Conservation (phyloP, 30 jellyfish, hydroid and myxozoan genomes). For the Chrysaora quinquecirrha region DNA sequence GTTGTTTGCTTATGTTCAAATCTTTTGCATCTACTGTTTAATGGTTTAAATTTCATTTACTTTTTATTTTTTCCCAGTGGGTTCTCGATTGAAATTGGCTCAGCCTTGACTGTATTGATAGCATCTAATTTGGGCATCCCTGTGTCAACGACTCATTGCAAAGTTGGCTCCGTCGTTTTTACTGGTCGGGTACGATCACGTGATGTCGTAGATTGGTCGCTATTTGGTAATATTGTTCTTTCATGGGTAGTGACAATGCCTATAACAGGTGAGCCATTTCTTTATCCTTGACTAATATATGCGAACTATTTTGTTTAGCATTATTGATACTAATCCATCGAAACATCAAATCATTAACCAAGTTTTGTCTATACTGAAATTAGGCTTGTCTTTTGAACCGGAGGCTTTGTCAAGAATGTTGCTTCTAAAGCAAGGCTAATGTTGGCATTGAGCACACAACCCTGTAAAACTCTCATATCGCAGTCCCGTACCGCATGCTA, state of each 20-base stretch:
- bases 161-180: conserved; percentile 94
- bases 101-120: conserved; percentile 91
- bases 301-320: neutral
- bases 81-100: conserved; percentile 91
- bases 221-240: conserved; percentile 78
- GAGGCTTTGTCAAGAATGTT: no score
- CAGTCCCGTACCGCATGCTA: no score
- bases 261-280: conserved; percentile 76
- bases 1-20: no score
- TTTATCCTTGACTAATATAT: neutral
- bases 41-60: no score
- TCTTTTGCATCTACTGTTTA: no score
- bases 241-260: conserved; percentile 99
- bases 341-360: no score
- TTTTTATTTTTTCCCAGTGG: conserved; percentile 89
- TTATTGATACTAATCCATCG: no score
- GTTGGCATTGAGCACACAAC: no score
- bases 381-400: no score
- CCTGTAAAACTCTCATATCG: no score
- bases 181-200: conserved; percentile 93
- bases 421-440: no score
- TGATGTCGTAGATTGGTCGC: conserved; percentile 93
- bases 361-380: no score
- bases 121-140: conserved; percentile 96
- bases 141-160: conserved; percentile 96